Base-by-base conservation (phyloP, 1,140 invertebrate species). In the Drosophila insularis region DNA sequence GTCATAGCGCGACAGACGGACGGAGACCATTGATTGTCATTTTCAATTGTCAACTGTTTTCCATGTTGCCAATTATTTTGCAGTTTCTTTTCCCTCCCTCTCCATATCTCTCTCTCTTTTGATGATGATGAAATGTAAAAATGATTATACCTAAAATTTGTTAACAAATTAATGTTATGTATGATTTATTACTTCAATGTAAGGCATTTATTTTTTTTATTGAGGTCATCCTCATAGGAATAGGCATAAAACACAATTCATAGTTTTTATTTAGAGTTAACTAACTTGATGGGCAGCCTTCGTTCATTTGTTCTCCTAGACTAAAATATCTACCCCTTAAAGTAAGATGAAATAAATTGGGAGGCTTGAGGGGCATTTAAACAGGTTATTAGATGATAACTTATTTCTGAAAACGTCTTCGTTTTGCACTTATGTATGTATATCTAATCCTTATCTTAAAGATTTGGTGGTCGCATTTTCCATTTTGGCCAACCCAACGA, bases 1-100 rank as follows among this genome's bases (percentile, higher is more conserved):
- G 39, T 40, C 54, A 13, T n/a, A 17, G 17, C 10, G 35, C 35
- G 31, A 37, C n/a, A n/a, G n/a, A n/a, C n/a, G n/a, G n/a, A n/a
- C 69, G 14, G 60, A 23, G 27, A 17, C 14, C 23, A 66, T 60
- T 74, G 70, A 73, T 74, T 66, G 71, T 66, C 56, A 19, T 39
- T 40, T 54, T 19, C 54, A 69, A 69, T 69, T 69, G 68, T 65
- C 63, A 60, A 39, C 60, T 32, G 21, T 54, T 66, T 66, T 40
- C 17, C 37, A 64, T 14, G 58, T 71, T 71, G 68, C 40, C 63
- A 60, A 21, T n/a, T 60, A 64, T 66, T 60, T 60, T 27, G 27
- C 27, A 27, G 5, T 27, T 27, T 27, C 2, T 27, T 5, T 0
- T 27, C 4, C 0, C 4, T 27, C 23, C 0, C 4, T 71, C 1